Base-by-base conservation (phyloP, 2,113 vertebrate species). In the Pelecanoides urinatrix region DNA sequence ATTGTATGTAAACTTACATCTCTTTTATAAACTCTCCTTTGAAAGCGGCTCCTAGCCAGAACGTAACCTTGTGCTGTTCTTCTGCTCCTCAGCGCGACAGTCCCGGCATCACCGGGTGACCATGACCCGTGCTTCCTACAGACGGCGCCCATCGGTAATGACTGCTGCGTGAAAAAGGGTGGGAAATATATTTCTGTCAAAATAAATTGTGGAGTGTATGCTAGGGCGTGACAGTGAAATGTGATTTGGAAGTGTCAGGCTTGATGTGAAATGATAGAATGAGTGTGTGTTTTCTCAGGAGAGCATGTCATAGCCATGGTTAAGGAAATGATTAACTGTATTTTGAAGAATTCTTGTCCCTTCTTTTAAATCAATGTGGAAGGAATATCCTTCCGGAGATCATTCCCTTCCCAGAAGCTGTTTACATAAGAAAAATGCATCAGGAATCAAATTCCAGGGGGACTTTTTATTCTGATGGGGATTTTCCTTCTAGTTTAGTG, bases 241-340 rank as follows among this genome's bases (percentile, higher is more conserved):
- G 38, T 30, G 92, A 56, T 55, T 70, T 81, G 66, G 13, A 93
- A 84, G 92, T 27, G 58, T 73, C 88, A 65, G 38, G 22, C 49
- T 50, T 55, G 93, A 92, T 82, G 55, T 40, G 78, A 58, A 74
- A 61, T 82, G 88, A 92, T 53, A 40, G 88, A 86, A 85, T 36
- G 74, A 85, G 80, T 27, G 40, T 91, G 63, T 83, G 44, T 86
- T 88, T 55, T 44, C 87, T 63, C 86, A 20, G 87, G 75, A 95
- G 77, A 40, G 8, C 44, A 17, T 13, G 52, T 56, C 91, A 68
- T 10, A 49, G 86, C 82, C 65, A 34, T 13, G 77, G 76, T 56
- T 45, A 62, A 65, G 62, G 81, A 67, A 45, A 88, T 13, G 50
- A 72, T 59, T 56, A 61, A 55, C 86, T 75, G 65, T 18, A 27